phyloP scores from a whole-genome alignment of 2,888 invertebrate genomes.

The Euproctis similis region DNA sequence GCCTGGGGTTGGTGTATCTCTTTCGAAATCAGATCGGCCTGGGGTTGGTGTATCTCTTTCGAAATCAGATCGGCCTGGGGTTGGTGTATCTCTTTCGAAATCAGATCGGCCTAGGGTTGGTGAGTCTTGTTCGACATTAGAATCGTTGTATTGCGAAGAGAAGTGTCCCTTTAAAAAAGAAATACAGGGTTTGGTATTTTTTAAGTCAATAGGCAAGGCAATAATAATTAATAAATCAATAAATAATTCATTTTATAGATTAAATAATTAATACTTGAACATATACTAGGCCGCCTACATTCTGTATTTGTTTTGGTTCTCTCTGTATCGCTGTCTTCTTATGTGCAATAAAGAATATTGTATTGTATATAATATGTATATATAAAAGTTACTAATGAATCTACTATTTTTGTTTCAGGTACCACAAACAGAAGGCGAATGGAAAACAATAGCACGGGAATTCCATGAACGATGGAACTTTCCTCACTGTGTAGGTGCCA shows the following conservation, averaged over 20 bases:
- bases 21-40: slow-evolving; percentile 1
- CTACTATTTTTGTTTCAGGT: too few relatives aligned
- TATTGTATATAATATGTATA: too few relatives aligned
- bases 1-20: slow-evolving; percentile 3
- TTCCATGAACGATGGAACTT: too few relatives aligned
- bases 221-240: too few relatives aligned
- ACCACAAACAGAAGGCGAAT: too few relatives aligned
- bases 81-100: slow-evolving; percentile 1
- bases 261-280: neutral
- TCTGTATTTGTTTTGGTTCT: neutral
- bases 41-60: slow-evolving; percentile 2
- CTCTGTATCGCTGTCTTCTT: neutral
- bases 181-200: neutral
- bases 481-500: slow-evolving; percentile 10
- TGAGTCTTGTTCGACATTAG: neutral
- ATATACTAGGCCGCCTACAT: neutral
- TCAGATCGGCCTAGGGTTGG: neutral
- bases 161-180: slow-evolving; percentile 1
- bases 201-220: neutral
- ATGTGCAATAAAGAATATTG: neutral
- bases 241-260: neutral
- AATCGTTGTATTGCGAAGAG: slow-evolving; percentile 1
- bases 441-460: too few relatives aligned
- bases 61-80: slow-evolving; percentile 1
- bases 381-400: too few relatives aligned